Evolutionary conservation across 2,888 invertebrate genomes (phyloP).

Genomic region (Agelastica alni): DNA sequence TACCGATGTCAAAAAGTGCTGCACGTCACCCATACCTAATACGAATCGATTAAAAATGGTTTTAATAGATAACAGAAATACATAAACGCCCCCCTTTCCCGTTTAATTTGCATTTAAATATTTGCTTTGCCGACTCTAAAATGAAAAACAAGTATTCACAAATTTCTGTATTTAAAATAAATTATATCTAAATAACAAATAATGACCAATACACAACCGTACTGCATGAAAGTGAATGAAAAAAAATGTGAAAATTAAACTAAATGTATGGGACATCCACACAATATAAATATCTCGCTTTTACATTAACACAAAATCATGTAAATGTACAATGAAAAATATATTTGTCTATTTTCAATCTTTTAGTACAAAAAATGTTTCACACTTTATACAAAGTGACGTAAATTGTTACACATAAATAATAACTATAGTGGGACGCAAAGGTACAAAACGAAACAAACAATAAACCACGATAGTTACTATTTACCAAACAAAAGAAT

Average conservation of each 20-base stretch:
- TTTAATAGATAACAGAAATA: too few species aligned
- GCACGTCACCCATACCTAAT: too few species aligned
- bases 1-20: too few species aligned
- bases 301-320: constrained; percentile 37
- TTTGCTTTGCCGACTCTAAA: too few species aligned
- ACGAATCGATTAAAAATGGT: too few species aligned
- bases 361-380: constrained; percentile 43
- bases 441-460: constrained; percentile 25
- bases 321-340: constrained; percentile 48
- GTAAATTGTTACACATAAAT: constrained; percentile 31
- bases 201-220: constrained; percentile 44
- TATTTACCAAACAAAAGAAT: constrained; percentile 36
- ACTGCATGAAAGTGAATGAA: constrained; percentile 42
- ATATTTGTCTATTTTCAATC: constrained; percentile 37
- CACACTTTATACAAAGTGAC: constrained; percentile 42
- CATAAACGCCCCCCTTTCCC: too few species aligned
- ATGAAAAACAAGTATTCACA: constrained; percentile 9
- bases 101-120: too few species aligned
- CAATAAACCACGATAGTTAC: constrained; percentile 27
- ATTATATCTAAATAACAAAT: constrained; percentile 47
- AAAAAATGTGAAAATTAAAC: constrained; percentile 41
- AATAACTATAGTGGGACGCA: constrained; percentile 27
- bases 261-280: constrained; percentile 38
- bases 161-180: constrained; percentile 49
- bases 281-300: constrained; percentile 35